These are phyloP conservation scores for Syrphus vitripennis DNA, from an alignment of 2,888 invertebrate genomes.

Conservation along the genomic window DNA sequence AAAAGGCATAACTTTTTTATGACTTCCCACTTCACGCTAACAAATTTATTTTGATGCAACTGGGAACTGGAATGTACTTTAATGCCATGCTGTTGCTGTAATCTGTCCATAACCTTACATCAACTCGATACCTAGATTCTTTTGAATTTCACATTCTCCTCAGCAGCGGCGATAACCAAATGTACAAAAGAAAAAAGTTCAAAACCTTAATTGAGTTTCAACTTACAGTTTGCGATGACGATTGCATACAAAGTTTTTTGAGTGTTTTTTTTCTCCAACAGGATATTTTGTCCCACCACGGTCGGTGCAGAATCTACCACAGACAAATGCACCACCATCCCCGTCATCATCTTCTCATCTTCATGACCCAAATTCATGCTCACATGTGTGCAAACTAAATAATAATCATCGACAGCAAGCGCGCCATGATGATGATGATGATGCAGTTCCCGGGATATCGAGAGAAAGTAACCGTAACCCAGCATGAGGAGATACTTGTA, in stretches of 20 bases:
- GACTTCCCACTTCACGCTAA: neutral
- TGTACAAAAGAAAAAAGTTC: conserved; percentile 5
- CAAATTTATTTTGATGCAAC: neutral
- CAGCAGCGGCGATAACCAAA: conserved; percentile 1
- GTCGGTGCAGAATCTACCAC: neutral
- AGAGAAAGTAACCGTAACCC: conserved; percentile 8
- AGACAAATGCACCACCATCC: neutral
- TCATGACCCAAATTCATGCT: conserved; percentile 46
- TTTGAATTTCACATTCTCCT: neutral
- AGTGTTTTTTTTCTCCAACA: neutral
- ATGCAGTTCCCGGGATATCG: conserved; percentile 2
- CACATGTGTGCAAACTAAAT: conserved; percentile 29
- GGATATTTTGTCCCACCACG: neutral
- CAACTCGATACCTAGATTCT: neutral
- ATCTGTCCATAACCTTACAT: neutral
- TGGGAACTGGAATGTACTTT: no score
- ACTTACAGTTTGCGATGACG: conserved; percentile 41
- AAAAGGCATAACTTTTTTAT: neutral
- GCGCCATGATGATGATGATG: neutral
- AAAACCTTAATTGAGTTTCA: conserved; percentile 42
- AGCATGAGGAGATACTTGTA: conserved; percentile 8
- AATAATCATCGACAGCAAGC: conserved; percentile 14
- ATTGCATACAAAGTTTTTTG: conserved; percentile 50
- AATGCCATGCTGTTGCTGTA: neutral
- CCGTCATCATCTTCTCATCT: neutral